A percentile compares a stretch with the other conserved stretches of the same genome.
phyloP scores from a whole-genome alignment of 2,113 vertebrate genomes.

The Budorcas taxicolor region DNA sequence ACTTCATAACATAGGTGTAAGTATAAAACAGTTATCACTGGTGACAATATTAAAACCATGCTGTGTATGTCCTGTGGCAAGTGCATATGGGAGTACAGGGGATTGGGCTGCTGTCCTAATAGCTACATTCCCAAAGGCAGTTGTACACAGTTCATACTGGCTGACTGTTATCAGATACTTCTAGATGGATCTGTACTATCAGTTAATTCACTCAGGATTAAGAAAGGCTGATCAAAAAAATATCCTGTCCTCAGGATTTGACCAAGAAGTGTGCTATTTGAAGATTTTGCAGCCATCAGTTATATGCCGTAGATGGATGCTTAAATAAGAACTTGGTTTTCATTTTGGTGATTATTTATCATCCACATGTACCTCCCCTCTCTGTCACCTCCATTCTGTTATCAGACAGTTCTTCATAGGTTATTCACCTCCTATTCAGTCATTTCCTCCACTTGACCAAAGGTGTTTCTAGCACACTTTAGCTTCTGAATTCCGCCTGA shows the following conservation, averaged over 20 bases:
- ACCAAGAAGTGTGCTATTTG: not conserved
- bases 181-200: not conserved
- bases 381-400: not conserved
- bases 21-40: not conserved
- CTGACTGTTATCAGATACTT: not conserved
- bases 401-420: not conserved
- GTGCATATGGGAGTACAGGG: accelerated
- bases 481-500: not conserved
- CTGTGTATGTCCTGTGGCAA: not conserved
- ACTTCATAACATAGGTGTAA: not conserved
- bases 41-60: not conserved
- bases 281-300: not conserved
- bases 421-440: not conserved
- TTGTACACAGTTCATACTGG: not conserved
- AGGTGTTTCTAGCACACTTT: not conserved
- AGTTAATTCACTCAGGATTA: slow-evolving; percentile 28
- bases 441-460: not conserved
- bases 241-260: not conserved
- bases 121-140: not conserved
- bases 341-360: not conserved
- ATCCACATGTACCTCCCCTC: not conserved
- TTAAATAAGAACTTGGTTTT: not conserved
- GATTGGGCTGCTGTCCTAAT: not conserved
- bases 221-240: not conserved
- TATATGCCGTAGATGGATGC: not conserved